phyloP scores from a whole-genome alignment of 2,113 vertebrate species.

The Diphyllodes magnificus region DNA sequence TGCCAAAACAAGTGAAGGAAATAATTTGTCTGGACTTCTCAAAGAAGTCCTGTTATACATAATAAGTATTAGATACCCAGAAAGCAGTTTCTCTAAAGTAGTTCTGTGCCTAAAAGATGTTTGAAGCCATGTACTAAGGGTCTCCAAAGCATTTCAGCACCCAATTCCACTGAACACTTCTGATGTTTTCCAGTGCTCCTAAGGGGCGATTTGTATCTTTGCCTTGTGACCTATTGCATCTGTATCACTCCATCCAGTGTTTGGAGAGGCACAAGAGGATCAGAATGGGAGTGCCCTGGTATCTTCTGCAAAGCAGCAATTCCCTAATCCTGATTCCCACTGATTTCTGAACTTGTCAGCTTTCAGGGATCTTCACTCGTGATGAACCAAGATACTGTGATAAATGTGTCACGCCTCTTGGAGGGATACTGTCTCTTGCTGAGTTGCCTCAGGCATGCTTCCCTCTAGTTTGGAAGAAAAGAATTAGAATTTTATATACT shows the following conservation, averaged over 20 bases:
- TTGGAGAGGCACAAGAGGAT: neutral
- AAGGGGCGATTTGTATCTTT: neutral
- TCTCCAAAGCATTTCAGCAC: neutral
- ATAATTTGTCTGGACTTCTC: neutral
- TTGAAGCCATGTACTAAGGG: neutral
- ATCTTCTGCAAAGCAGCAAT: neutral
- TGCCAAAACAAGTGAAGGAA: neutral
- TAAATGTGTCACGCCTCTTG: neutral
- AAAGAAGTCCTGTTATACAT: neutral
- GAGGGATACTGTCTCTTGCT: neutral
- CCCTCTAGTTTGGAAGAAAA: neutral
- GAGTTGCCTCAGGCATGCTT: neutral
- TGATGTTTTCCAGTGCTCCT: neutral
- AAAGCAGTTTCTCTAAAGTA: neutral
- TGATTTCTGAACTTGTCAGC: neutral
- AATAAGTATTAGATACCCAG: neutral
- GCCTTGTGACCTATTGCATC: neutral
- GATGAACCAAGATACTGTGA: neutral
- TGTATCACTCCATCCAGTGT: neutral
- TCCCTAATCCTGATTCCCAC: neutral
- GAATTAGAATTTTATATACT: neutral
- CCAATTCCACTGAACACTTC: fast-evolving
- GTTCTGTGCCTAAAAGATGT: neutral
- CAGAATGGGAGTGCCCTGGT: neutral
- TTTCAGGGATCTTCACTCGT: neutral